Percentiles rank a stretch among this genome's conserved stretches.
phyloP scores from a whole-genome alignment of 2,113 vertebrate species.

The Mormoops blainvillei region DNA sequence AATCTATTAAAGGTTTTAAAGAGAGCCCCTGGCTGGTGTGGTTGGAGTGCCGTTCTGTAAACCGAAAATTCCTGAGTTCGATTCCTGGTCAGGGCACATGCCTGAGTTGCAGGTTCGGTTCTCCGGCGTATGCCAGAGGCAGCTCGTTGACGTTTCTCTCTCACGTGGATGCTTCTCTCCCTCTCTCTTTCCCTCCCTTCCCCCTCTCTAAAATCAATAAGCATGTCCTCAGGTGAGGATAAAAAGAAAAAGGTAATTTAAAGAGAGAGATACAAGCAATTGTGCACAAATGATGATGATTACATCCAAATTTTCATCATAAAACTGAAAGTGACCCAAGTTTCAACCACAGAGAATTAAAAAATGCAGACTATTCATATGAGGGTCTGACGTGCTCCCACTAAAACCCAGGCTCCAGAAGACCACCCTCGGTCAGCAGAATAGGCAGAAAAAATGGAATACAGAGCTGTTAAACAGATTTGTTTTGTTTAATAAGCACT shows the following conservation, averaged over 20 bases:
- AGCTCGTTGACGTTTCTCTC: too few species aligned
- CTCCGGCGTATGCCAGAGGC: too few species aligned
- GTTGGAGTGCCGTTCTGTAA: too few species aligned
- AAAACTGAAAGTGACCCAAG: not conserved
- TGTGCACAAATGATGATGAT: not conserved
- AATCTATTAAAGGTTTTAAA: not conserved
- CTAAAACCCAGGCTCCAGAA: not conserved
- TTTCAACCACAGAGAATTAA: not conserved
- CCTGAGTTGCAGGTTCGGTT: too few species aligned
- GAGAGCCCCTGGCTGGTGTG: too few species aligned
- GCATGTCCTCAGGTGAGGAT: too few species aligned
- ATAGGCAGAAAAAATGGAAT: not conserved
- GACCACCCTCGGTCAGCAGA: not conserved
- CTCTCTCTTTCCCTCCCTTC: too few species aligned
- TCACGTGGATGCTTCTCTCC: too few species aligned
- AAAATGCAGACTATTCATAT: not conserved
- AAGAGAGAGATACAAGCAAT: not conserved
- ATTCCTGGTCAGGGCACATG: too few species aligned
- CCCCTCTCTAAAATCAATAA: too few species aligned
- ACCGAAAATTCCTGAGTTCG: too few species aligned
- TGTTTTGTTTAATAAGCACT: not conserved
- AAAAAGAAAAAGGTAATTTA: too few species aligned
- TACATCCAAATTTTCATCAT: not conserved
- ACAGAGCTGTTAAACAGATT: not conserved
- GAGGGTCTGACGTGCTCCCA: not conserved